These are phyloP conservation scores for Drosophila asahinai DNA, from an alignment of 1,140 invertebrate genomes.

Conservation along the genomic window DNA sequence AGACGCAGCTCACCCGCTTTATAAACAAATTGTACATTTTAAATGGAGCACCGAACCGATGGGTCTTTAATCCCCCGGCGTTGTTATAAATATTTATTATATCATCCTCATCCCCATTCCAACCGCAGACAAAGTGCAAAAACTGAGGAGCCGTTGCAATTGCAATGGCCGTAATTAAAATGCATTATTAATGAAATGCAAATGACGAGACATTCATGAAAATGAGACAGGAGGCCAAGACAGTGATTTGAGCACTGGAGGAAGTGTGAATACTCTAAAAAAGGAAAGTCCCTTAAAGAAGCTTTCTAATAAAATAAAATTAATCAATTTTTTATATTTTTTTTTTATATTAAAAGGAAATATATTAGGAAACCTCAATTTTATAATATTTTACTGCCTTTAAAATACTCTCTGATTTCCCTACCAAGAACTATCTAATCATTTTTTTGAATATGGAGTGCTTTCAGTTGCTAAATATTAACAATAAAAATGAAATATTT, in stretches of 20 bases:
- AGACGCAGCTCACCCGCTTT: slow-evolving; percentile 15
- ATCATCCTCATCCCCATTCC: slow-evolving; percentile 27
- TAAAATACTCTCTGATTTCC: too few species aligned
- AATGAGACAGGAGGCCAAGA: slow-evolving; percentile 13
- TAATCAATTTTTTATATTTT: too few species aligned
- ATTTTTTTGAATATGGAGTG: too few species aligned
- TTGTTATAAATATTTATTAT: slow-evolving; percentile 64
- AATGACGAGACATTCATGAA: slow-evolving; percentile 55
- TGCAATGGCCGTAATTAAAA: slow-evolving; percentile 54
- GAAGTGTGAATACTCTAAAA: background rate
- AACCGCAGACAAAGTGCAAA: slow-evolving; percentile 47
- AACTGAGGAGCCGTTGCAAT: slow-evolving; percentile 26
- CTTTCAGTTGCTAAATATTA: too few species aligned
- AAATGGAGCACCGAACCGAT: slow-evolving; percentile 26
- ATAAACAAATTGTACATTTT: slow-evolving; percentile 39
- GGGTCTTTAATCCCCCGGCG: slow-evolving; percentile 28
- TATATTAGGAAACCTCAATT: too few species aligned
- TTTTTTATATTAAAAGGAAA: too few species aligned
- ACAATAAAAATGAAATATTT: too few species aligned
- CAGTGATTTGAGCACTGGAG: background rate
- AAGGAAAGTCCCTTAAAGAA: background rate
- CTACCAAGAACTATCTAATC: too few species aligned
- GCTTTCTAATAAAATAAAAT: background rate
- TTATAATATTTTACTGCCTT: too few species aligned
- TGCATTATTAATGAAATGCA: slow-evolving; percentile 67